Conservation (phyloP, 2,888 invertebrate genomes). For the Lamproptera curius region DNA sequence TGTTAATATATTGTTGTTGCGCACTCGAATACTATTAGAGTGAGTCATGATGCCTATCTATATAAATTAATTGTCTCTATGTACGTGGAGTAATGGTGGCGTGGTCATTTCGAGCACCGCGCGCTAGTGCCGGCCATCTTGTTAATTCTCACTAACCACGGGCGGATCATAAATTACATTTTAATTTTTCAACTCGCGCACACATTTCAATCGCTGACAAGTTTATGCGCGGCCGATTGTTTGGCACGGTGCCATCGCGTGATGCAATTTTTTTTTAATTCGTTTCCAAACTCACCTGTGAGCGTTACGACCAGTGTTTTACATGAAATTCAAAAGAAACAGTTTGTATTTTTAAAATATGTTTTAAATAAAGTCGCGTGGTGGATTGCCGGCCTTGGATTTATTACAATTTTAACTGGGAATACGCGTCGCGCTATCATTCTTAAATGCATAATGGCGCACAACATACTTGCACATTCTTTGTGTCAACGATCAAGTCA, state of each 20-base stretch:
- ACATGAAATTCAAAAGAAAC: background rate
- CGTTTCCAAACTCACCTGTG: slow-evolving; percentile 12
- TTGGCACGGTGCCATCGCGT: slow-evolving; percentile 13
- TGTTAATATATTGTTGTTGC: background rate
- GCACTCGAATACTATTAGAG: too few species aligned
- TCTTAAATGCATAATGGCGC: slow-evolving; percentile 21
- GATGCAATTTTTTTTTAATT: slow-evolving; percentile 28
- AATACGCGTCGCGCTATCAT: slow-evolving; percentile 21
- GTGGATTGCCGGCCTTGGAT: slow-evolving; percentile 21
- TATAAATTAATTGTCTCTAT: background rate
- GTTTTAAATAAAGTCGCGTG: slow-evolving; percentile 9
- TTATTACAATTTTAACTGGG: slow-evolving; percentile 22
- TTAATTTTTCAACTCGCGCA: slow-evolving; percentile 32
- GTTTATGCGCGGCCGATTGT: slow-evolving; percentile 16
- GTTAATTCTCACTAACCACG: slow-evolving; percentile 20
- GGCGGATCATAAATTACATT: slow-evolving; percentile 35
- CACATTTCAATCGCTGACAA: slow-evolving; percentile 29
- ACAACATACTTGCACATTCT: slow-evolving; percentile 15
- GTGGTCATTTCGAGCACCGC: background rate
- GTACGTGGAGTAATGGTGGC: background rate
- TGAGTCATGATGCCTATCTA: too few species aligned
- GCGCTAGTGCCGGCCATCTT: background rate
- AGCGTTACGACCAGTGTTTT: background rate
- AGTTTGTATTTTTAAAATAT: background rate
- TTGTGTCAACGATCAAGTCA: slow-evolving; percentile 12